phyloP scores from a whole-genome alignment of 2,113 vertebrate species.

The Equus quagga region DNA sequence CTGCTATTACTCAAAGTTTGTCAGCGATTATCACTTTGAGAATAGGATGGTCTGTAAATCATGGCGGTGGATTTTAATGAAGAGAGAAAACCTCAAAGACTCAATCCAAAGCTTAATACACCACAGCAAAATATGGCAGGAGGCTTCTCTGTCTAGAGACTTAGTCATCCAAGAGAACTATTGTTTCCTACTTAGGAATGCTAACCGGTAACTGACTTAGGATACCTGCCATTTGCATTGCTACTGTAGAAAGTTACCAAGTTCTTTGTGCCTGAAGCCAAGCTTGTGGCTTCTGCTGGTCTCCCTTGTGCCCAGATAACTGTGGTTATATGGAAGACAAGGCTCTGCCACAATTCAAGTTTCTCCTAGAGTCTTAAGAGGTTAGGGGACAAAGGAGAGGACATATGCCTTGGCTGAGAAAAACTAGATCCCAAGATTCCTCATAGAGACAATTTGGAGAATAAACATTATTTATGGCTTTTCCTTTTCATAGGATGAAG shows the following conservation, averaged over 20 bases:
- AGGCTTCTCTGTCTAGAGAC: neutral
- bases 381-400: neutral
- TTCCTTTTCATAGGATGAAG: neutral
- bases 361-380: neutral
- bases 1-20: neutral
- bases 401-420: neutral
- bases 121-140: neutral
- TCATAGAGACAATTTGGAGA: neutral
- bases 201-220: neutral
- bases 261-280: neutral
- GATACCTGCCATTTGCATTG: neutral
- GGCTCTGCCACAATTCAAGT: neutral
- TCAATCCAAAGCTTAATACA: neutral
- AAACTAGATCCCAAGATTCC: neutral
- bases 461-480: neutral
- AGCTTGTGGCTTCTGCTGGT: neutral
- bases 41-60: neutral
- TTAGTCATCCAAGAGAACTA: neutral
- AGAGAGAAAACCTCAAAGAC: neutral
- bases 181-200: neutral
- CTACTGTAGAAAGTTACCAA: neutral
- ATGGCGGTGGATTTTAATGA: conserved; percentile 6
- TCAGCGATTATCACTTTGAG: neutral
- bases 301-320: neutral
- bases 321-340: neutral